Conservation (phyloP, 2,888 invertebrate species). For the Spodoptera picta region DNA sequence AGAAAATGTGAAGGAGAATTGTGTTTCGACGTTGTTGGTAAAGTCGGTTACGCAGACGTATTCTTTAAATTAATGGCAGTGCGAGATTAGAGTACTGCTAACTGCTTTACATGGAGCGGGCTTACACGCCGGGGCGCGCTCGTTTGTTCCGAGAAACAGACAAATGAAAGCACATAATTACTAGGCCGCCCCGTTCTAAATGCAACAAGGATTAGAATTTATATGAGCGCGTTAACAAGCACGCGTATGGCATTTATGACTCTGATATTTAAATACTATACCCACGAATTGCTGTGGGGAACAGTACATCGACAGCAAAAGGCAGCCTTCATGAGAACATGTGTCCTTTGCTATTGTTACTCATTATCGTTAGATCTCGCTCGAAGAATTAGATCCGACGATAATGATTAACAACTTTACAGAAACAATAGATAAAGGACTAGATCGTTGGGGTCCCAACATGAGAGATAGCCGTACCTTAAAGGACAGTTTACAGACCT, state of each 20-base stretch:
- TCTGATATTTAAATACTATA: conserved; percentile 80
- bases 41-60: conserved; percentile 86
- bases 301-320: conserved; percentile 56
- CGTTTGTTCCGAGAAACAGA: conserved; percentile 86
- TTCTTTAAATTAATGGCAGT: conserved; percentile 88
- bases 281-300: conserved; percentile 44
- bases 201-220: conserved; percentile 88
- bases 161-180: conserved; percentile 89
- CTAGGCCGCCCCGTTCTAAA: conserved; percentile 86
- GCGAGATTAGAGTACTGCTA: conserved; percentile 88
- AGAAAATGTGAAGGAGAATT: conserved; percentile 88
- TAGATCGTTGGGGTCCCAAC: conserved; percentile 32
- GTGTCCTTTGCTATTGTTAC: conserved; percentile 39
- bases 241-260: conserved; percentile 87
- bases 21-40: conserved; percentile 85
- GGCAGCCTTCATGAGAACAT: conserved; percentile 24
- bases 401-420: conserved; percentile 51
- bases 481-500: conserved; percentile 8
- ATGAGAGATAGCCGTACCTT: conserved; percentile 29
- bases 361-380: conserved; percentile 45
- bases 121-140: conserved; percentile 80
- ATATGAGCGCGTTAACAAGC: conserved; percentile 84
- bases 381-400: conserved; percentile 43
- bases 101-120: conserved; percentile 87
- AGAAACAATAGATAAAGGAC: conserved; percentile 44